Evolutionary conservation across 2,797 vertebrate genomes (phyloP).

Genomic region (Malurus splendens): DNA sequence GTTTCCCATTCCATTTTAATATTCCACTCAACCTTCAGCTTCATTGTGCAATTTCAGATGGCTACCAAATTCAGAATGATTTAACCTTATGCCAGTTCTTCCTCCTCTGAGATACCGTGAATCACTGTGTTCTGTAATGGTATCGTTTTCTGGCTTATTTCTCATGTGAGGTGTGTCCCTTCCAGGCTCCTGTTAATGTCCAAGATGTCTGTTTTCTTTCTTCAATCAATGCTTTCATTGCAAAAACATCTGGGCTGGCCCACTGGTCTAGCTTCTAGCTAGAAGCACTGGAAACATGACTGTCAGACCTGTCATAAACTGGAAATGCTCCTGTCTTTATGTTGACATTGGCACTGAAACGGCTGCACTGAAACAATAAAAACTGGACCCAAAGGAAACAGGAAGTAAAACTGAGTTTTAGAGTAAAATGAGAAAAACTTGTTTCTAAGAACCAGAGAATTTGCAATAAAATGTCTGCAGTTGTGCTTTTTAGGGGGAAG

Average conservation of each 20-base stretch:
- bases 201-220: slow-evolving; percentile 17
- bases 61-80: neutral
- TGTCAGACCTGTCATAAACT: slow-evolving; percentile 12
- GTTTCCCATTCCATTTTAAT: neutral
- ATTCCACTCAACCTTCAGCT: neutral
- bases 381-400: slow-evolving; percentile 13
- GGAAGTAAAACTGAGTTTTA: slow-evolving; percentile 8
- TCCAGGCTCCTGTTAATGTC: neutral
- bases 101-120: neutral
- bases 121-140: neutral
- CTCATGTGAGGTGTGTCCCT: neutral
- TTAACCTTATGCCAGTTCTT: neutral
- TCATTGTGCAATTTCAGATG: neutral
- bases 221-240: neutral
- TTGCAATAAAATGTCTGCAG: neutral
- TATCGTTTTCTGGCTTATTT: neutral
- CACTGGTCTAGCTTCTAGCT: neutral
- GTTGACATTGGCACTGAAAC: slow-evolving; percentile 35
- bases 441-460: slow-evolving; percentile 16
- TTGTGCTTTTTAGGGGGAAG: neutral
- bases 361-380: slow-evolving; percentile 9
- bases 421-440: slow-evolving; percentile 31
- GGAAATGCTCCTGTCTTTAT: slow-evolving; percentile 43
- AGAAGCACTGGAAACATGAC: neutral
- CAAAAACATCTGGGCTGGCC: slow-evolving; percentile 18